Evolutionary conservation across 2,888 invertebrate species (phyloP), one percentile per base, ranked within the genome.

Genomic region (Xestia rhomboidea): DNA sequence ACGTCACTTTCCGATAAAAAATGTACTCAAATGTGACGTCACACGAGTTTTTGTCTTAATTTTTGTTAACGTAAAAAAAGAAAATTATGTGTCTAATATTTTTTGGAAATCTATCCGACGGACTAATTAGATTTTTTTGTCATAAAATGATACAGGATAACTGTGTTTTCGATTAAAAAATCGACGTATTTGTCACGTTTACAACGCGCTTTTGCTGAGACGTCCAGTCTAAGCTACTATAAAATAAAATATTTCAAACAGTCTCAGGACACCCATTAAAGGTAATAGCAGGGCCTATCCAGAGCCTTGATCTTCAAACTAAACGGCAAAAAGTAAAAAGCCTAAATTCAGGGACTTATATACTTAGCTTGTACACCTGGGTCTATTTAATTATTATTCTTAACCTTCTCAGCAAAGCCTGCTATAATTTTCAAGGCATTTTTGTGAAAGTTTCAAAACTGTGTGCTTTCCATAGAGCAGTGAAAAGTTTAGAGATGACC

Each of bases 361-460:
- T 69, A 70, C 13, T 69, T 18, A 67, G 18, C 18, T 27, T 27
- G 5, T 41, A 70, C 80, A 79, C 80, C 71, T 84, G 80, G 71
- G 79, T 0, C 66, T 30, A 67, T 38, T 84, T 70, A 62, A 84
- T 70, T 67, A 70, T 46, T 70, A 46, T 68, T 34, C 34, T 46
- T 41, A 41, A 46, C 38, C 24, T 70, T 34, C 34, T 41, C 13
- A 0, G 79, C 27, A 51, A 49, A 77, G 41, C 13, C 30, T 62
- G 13, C 0, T 62, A 64, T 84, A 80, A 80, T 79, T 70, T 84
- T 84, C 80, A 46, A 49, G 70, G 46, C 2, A 18, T 66, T 78
- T 83, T 83, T 51, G 54, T 66, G 13, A 44, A 76, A 83, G 38
- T 76, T 68, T 34, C 46, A 68, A 76, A 83, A 68, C 18, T 63